phyloP scores from a whole-genome alignment of 2,797 vertebrate species.

The Phoxinus dragarum region DNA sequence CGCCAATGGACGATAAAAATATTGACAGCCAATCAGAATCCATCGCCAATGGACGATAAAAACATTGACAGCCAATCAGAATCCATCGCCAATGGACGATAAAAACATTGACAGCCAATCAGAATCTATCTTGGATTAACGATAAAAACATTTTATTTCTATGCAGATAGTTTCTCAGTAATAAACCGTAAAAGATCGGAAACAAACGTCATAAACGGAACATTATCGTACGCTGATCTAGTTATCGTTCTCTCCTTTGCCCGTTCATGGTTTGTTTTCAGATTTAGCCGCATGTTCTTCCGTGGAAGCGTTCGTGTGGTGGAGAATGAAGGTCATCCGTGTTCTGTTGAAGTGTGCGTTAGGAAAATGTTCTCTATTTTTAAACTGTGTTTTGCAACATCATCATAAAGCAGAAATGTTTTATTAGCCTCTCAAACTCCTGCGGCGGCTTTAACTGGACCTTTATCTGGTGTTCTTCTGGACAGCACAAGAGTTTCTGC shows the following conservation, averaged over 20 bases:
- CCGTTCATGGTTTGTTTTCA: not conserved
- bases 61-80: not conserved
- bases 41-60: not conserved
- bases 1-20: too few relatives aligned
- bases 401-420: not conserved
- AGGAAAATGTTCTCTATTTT: not conserved
- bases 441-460: not conserved
- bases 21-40: too few relatives aligned
- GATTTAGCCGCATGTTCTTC: conserved; percentile 9
- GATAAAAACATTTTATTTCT: not conserved
- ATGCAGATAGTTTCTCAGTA: too few relatives aligned
- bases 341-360: not conserved
- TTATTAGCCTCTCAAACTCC: not conserved
- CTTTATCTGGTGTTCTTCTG: not conserved
- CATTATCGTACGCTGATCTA: not conserved
- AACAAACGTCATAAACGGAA: fast-evolving
- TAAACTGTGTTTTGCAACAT: not conserved
- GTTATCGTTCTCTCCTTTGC: not conserved
- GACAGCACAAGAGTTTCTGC: not conserved
- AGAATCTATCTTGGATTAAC: too few relatives aligned
- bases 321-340: not conserved
- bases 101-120: too few relatives aligned
- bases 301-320: not conserved
- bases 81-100: too few relatives aligned
- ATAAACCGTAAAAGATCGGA: not conserved